A percentile compares a stretch with the other conserved stretches of the same genome.
Conservation (phyloP, 2,888 invertebrate species). For the Pyrrhosoma nymphula region DNA sequence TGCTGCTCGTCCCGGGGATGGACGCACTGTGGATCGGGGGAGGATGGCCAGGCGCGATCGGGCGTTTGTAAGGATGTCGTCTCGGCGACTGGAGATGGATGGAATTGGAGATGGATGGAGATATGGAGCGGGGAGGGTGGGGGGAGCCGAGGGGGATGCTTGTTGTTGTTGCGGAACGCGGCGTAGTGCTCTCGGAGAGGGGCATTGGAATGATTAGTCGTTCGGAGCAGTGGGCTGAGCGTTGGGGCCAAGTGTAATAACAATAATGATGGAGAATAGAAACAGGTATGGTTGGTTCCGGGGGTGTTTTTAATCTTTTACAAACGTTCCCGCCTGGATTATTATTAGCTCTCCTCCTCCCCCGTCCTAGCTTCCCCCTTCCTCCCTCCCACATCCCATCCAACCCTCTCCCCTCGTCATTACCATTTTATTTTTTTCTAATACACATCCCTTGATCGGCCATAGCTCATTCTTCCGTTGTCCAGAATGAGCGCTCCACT, state of each 20-base stretch:
- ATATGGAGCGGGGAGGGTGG: no score
- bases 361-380: background rate
- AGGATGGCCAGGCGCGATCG: background rate
- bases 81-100: no score
- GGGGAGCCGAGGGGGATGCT: no score
- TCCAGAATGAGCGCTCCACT: background rate
- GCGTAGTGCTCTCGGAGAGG: background rate
- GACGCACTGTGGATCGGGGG: background rate
- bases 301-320: constrained; percentile 55
- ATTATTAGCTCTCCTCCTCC: constrained; percentile 35
- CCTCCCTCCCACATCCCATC: background rate
- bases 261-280: constrained; percentile 55
- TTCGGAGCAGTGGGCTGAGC: constrained; percentile 31
- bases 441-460: constrained; percentile 44
- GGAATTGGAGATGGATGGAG: no score
- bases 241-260: constrained; percentile 25
- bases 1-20: background rate
- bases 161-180: no score
- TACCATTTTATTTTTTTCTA: constrained; percentile 64
- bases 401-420: background rate
- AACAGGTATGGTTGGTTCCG: constrained; percentile 50
- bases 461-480: constrained; percentile 36
- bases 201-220: constrained; percentile 1
- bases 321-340: constrained; percentile 55
- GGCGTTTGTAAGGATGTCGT: no score